Percentiles rank a stretch among this genome's conserved stretches.
These are phyloP conservation scores for Melipona bicolor DNA, from an alignment of 2,888 invertebrate species.

Conservation along the genomic window DNA sequence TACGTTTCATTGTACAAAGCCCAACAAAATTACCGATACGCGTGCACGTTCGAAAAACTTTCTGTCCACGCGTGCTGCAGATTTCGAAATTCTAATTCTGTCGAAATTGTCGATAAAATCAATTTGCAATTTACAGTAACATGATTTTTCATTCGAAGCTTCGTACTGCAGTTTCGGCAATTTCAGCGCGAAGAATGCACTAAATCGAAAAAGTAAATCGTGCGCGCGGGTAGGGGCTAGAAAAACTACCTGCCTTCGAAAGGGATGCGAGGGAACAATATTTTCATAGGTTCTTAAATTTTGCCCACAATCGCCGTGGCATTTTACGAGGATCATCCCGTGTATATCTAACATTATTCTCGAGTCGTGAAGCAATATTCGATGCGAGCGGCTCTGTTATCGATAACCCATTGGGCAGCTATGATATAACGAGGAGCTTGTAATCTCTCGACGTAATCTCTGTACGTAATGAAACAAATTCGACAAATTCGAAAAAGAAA, in stretches of 20 bases:
- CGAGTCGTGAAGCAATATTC: constrained; percentile 20
- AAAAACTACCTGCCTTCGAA: background rate
- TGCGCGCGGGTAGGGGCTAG: background rate
- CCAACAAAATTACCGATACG: too few relatives aligned
- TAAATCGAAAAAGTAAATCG: background rate
- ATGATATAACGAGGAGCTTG: constrained; percentile 8
- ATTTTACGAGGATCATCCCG: constrained; percentile 9
- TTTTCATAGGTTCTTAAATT: background rate
- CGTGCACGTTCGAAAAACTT: background rate
- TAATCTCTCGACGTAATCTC: constrained; percentile 27
- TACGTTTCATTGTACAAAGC: background rate
- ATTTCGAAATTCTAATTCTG: too few relatives aligned
- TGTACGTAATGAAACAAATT: constrained; percentile 32
- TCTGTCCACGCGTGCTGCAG: too few relatives aligned
- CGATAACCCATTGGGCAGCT: constrained; percentile 14
- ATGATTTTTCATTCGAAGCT: too few relatives aligned
- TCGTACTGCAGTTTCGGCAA: too few relatives aligned
- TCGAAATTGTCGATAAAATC: too few relatives aligned
- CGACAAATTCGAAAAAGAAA: constrained; percentile 18
- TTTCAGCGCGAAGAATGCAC: too few relatives aligned
- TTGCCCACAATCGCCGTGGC: background rate
- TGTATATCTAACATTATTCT: constrained; percentile 3
- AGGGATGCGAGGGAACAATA: background rate
- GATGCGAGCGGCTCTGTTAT: constrained; percentile 15
- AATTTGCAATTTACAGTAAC: too few relatives aligned